Evolutionary conservation across 2,888 invertebrate species (phyloP).

Genomic region (Acronicta leporina): DNA sequence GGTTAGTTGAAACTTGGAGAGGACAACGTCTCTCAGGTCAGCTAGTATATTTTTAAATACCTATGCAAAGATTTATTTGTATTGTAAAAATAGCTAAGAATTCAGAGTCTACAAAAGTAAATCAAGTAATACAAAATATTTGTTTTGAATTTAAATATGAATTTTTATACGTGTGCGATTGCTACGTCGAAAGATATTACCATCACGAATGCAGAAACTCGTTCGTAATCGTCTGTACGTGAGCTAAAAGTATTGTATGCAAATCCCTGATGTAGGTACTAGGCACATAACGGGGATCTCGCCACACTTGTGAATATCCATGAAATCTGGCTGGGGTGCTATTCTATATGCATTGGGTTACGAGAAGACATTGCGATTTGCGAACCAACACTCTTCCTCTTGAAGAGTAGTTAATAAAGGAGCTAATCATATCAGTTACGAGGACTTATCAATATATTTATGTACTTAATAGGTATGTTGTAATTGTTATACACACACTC

Average conservation of each 20-base stretch:
- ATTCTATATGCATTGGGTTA: slow-evolving; percentile 5
- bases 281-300: slow-evolving; percentile 31
- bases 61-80: neutral
- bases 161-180: slow-evolving; percentile 19
- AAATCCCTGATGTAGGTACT: slow-evolving; percentile 56
- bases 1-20: too few relatives aligned
- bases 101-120: slow-evolving; percentile 10
- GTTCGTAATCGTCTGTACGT: slow-evolving; percentile 26
- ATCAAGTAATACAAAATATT: slow-evolving; percentile 8
- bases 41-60: too few relatives aligned
- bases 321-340: slow-evolving; percentile 43
- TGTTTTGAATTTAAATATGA: slow-evolving; percentile 30
- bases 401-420: slow-evolving; percentile 4
- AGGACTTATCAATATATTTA: neutral
- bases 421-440: slow-evolving; percentile 12
- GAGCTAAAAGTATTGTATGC: slow-evolving; percentile 67
- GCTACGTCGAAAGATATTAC: slow-evolving; percentile 33
- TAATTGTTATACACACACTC: neutral
- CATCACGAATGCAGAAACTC: slow-evolving; percentile 41
- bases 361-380: slow-evolving; percentile 9
- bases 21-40: too few relatives aligned
- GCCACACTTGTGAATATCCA: slow-evolving; percentile 48
- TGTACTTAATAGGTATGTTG: neutral
- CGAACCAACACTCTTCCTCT: slow-evolving; percentile 11
- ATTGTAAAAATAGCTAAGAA: neutral